Evolutionary conservation across 1,140 invertebrate genomes (phyloP).

Genomic region (Cydia strobilella): DNA sequence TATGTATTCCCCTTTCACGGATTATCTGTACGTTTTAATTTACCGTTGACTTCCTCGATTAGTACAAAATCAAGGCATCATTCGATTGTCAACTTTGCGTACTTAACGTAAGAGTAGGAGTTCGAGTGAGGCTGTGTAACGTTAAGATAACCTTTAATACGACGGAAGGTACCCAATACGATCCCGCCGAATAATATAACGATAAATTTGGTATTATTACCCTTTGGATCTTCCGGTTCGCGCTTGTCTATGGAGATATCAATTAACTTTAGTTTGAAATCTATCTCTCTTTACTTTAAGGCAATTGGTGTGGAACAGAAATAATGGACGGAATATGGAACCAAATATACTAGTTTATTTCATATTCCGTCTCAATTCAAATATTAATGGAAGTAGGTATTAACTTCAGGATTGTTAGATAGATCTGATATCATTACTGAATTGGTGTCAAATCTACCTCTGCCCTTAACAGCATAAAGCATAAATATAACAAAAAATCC

Average conservation of each 20-base stretch:
- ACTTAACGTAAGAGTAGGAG: neutral
- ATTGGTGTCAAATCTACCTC: too few species aligned
- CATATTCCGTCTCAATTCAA: too few species aligned
- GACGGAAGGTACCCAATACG: constrained; percentile 54
- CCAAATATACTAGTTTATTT: too few species aligned
- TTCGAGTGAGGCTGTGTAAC: constrained; percentile 51
- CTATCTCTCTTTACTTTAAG: neutral
- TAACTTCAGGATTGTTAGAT: too few species aligned
- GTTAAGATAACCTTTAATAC: constrained; percentile 57
- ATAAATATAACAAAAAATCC: too few species aligned
- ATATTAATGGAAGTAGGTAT: too few species aligned
- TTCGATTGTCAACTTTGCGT: neutral
- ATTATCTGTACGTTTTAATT: constrained; percentile 69
- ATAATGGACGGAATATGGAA: too few species aligned
- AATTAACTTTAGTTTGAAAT: neutral
- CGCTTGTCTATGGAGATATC: neutral
- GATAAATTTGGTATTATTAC: constrained; percentile 57
- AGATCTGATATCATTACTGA: too few species aligned
- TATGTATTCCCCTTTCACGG: constrained; percentile 58
- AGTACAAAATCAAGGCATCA: neutral
- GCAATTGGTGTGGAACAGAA: too few species aligned
- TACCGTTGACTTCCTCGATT: constrained; percentile 65
- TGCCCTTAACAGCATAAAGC: too few species aligned
- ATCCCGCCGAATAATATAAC: constrained; percentile 53
- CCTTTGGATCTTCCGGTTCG: constrained; percentile 29